A percentile compares a stretch with the other conserved stretches of the same genome.
Evolutionary conservation across 1,140 invertebrate genomes (phyloP).

Genomic region (Lepidurus couesii): DNA sequence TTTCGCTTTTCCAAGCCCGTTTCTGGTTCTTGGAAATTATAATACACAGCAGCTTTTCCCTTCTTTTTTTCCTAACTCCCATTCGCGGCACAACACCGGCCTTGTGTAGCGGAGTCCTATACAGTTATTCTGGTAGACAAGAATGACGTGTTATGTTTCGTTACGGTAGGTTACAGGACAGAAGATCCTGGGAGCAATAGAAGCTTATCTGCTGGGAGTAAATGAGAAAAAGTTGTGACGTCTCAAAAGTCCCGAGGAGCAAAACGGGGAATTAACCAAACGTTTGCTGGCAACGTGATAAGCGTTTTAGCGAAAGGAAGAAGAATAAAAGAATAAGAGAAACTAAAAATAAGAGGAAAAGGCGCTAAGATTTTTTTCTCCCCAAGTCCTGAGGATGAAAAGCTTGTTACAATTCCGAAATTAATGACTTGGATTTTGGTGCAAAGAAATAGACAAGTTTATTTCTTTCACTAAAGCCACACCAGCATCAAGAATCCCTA

Average conservation of each 20-base stretch:
- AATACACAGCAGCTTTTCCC: background rate
- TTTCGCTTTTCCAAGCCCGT: background rate
- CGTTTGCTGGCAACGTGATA: constrained; percentile 11
- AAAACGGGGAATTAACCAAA: background rate
- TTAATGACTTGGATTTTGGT: background rate
- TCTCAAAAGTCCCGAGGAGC: background rate
- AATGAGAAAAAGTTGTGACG: background rate
- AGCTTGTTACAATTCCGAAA: constrained; percentile 5
- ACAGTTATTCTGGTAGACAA: no score
- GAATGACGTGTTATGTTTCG: background rate
- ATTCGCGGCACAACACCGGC: background rate
- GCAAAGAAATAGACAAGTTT: background rate
- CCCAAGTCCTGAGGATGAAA: background rate
- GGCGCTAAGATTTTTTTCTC: background rate
- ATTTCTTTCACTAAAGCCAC: background rate
- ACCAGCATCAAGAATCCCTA: constrained; percentile 12
- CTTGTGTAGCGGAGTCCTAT: background rate
- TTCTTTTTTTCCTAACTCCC: background rate
- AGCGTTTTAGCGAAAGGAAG: constrained; percentile 13
- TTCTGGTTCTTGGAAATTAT: constrained; percentile 5
- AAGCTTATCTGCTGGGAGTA: background rate
- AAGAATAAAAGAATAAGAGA: background rate
- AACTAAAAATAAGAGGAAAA: background rate
- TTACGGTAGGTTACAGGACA: background rate
- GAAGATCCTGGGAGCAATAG: background rate